A percentile compares a stretch with the other conserved stretches of the same genome.
phyloP scores from a whole-genome alignment of 2,797 vertebrate genomes.

The Gymnoscopelus microlampas region DNA sequence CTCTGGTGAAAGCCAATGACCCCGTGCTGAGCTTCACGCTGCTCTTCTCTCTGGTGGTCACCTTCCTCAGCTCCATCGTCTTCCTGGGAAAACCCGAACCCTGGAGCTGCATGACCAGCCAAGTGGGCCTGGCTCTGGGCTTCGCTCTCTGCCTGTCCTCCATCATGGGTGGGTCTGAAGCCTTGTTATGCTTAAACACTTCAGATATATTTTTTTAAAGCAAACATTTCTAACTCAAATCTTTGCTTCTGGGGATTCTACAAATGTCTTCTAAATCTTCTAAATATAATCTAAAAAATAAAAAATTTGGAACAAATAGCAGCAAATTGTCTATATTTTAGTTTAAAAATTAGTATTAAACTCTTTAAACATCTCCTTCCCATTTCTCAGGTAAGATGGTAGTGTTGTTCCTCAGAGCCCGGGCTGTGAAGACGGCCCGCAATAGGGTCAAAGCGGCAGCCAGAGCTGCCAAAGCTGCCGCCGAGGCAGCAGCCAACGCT shows the following conservation, averaged over 20 bases:
- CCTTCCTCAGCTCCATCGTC: constrained; percentile 84
- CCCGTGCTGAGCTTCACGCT: constrained; percentile 82
- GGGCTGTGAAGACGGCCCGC: constrained; percentile 73
- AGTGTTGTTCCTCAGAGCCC: constrained; percentile 85
- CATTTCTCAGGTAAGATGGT: constrained; percentile 76
- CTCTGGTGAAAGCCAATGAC: constrained; percentile 84
- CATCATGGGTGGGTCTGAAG: constrained; percentile 79
- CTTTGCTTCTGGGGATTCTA: too few relatives aligned
- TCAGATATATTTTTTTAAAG: too few relatives aligned
- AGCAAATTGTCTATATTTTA: too few relatives aligned
- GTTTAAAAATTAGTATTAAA: too few relatives aligned
- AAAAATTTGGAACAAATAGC: too few relatives aligned
- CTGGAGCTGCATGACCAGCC: constrained; percentile 89
- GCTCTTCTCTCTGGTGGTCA: constrained; percentile 83
- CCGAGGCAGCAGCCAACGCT: constrained; percentile 68
- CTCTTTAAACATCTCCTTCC: too few relatives aligned
- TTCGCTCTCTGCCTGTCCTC: constrained; percentile 86
- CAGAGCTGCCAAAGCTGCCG: constrained; percentile 72
- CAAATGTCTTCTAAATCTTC: too few relatives aligned
- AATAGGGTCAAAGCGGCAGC: constrained; percentile 70
- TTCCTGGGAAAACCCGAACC: constrained; percentile 82
- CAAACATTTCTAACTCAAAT: too few relatives aligned
- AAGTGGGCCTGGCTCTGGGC: constrained; percentile 84
- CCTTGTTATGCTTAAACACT: too few relatives aligned
- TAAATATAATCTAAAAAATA: too few relatives aligned